Percentiles rank a stretch among this genome's conserved stretches.
phyloP scores from a whole-genome alignment of 2,113 vertebrate species.

The Channa maculata region DNA sequence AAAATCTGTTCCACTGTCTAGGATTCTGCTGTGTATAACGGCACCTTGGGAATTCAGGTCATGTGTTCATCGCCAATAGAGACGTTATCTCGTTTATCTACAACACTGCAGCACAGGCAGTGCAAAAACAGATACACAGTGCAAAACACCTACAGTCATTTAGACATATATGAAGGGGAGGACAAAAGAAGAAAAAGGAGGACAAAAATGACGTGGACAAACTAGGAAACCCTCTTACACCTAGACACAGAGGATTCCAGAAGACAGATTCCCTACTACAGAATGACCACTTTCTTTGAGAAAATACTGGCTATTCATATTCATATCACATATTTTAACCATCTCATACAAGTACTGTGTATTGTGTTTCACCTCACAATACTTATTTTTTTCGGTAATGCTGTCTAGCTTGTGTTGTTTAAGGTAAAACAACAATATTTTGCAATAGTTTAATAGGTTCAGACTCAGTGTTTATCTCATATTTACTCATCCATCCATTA shows the following conservation, averaged over 20 bases:
- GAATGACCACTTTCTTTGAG: conserved; percentile 27
- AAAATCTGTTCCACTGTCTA: conserved; percentile 59
- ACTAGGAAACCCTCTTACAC: conserved; percentile 19
- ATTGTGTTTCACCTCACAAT: conserved; percentile 31
- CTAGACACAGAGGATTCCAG: conserved; percentile 33
- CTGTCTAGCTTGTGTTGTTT: conserved; percentile 7
- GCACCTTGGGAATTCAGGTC: conserved; percentile 69
- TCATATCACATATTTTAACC: neutral
- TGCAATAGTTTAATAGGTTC: neutral
- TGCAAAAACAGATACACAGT: conserved; percentile 47
- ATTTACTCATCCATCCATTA: neutral
- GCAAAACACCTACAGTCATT: conserved; percentile 41
- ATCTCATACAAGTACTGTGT: neutral
- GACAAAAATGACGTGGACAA: neutral
- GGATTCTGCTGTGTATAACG: conserved; percentile 66
- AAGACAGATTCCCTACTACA: conserved; percentile 17
- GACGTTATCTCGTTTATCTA: conserved; percentile 75
- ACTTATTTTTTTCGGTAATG: conserved; percentile 18
- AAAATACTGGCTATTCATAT: conserved; percentile 24
- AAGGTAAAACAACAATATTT: neutral
- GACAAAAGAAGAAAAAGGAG: neutral
- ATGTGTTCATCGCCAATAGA: conserved; percentile 65
- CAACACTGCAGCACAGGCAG: conserved; percentile 41
- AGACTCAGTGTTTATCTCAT: conserved; percentile 11
- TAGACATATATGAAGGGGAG: conserved; percentile 34